These are phyloP conservation scores for Coecobrya sp. DNA, from an alignment of 2,888 invertebrate genomes.

Conservation along the genomic window DNA sequence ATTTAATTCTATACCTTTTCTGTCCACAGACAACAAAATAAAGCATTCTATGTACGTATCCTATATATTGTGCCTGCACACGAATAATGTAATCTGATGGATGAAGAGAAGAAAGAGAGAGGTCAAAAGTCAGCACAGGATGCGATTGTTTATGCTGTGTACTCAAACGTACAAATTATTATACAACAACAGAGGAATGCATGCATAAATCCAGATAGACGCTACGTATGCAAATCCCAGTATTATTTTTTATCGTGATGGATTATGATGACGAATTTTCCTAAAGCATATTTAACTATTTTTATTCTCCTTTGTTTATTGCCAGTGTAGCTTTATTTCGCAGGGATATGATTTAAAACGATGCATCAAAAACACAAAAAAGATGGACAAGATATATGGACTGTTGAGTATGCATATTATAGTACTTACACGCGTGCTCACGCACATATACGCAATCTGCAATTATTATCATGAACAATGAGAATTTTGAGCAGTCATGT, in stretches of 20 bases:
- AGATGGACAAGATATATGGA: slow-evolving; percentile 8
- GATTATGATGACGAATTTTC: slow-evolving; percentile 47
- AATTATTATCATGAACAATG: slow-evolving; percentile 31
- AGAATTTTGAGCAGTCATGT: background rate
- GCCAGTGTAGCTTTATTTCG: slow-evolving; percentile 11
- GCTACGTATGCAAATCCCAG: background rate
- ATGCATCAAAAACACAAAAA: slow-evolving; percentile 1
- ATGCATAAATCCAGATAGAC: slow-evolving; percentile 37
- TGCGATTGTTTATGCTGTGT: slow-evolving; percentile 67
- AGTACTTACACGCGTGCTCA: background rate
- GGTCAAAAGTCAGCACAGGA: slow-evolving; percentile 75
- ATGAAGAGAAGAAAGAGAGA: slow-evolving; percentile 37
- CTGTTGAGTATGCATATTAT: background rate
- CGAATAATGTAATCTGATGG: slow-evolving; percentile 50
- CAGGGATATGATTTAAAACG: background rate
- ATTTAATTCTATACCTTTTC: background rate
- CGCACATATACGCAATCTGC: background rate
- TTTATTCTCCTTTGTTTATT: slow-evolving; percentile 38
- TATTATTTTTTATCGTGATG: background rate
- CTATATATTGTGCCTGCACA: background rate
- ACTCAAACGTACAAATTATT: slow-evolving; percentile 55
- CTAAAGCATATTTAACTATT: background rate
- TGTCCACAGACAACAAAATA: slow-evolving; percentile 24
- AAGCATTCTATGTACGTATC: background rate
- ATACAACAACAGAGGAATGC: slow-evolving; percentile 3